A percentile compares a stretch with the other conserved stretches of the same genome.
Conservation (phyloP, 2,888 invertebrate species). For the Acholoe squamosa region DNA sequence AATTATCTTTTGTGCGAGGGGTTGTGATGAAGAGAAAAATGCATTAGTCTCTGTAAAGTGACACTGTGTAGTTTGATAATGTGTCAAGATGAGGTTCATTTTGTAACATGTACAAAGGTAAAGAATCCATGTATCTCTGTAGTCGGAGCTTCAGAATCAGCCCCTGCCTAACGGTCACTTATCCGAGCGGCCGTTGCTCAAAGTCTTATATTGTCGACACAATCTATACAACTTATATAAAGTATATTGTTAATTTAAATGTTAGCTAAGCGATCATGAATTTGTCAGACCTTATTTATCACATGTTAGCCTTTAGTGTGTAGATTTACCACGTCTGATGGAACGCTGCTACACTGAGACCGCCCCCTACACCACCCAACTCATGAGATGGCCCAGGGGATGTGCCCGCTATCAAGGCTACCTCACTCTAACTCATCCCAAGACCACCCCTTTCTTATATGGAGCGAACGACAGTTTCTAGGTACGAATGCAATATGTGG, state of each 20-base stretch:
- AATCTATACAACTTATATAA: constrained; percentile 54
- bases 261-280: constrained; percentile 58
- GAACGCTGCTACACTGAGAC: constrained; percentile 50
- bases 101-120: constrained; percentile 55
- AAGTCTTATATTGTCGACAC: constrained; percentile 53
- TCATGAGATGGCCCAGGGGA: neutral
- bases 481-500: constrained; percentile 43
- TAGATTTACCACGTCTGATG: constrained; percentile 17
- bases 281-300: constrained; percentile 57
- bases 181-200: constrained; percentile 40
- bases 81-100: constrained; percentile 36
- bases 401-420: neutral
- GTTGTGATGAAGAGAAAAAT: constrained; percentile 51
- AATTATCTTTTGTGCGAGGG: constrained; percentile 58
- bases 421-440: constrained; percentile 28
- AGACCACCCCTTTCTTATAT: neutral
- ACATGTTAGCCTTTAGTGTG: constrained; percentile 56
- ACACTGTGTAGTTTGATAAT: constrained; percentile 21
- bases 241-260: constrained; percentile 59
- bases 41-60: constrained; percentile 40
- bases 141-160: constrained; percentile 33
- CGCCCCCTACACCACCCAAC: constrained; percentile 7
- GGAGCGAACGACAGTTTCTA: constrained; percentile 24
- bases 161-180: constrained; percentile 16
- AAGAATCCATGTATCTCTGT: constrained; percentile 37